Conservation (phyloP, 2,113 vertebrate species). For the Gobio gobio region DNA sequence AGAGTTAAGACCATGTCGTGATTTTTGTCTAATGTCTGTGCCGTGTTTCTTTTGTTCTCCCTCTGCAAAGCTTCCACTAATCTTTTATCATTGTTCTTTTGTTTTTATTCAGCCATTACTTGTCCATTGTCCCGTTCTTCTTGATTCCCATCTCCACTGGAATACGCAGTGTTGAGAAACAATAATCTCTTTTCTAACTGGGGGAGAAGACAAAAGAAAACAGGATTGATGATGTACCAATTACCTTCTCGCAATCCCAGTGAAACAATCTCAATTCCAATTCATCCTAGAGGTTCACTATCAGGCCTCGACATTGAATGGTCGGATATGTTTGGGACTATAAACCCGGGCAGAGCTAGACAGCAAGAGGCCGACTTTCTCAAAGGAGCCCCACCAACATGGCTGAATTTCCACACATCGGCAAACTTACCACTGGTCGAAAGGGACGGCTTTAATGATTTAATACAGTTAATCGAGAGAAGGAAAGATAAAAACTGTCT, state of each 20-base stretch:
- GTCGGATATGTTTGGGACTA: background rate
- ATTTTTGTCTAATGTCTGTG: too few species aligned
- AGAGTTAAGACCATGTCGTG: too few species aligned
- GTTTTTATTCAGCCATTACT: background rate
- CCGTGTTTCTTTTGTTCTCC: too few species aligned
- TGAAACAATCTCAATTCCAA: background rate
- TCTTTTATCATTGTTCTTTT: background rate
- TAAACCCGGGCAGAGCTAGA: background rate
- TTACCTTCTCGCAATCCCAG: background rate
- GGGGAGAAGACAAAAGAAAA: background rate
- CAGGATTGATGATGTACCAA: background rate
- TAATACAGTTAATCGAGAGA: background rate
- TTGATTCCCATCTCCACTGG: background rate
- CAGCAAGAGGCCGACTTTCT: background rate
- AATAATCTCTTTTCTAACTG: background rate
- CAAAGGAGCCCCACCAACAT: background rate
- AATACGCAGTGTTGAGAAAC: background rate
- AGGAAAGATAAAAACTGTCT: background rate
- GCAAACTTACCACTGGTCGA: background rate
- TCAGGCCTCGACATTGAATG: background rate
- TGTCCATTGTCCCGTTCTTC: background rate
- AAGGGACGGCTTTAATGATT: background rate
- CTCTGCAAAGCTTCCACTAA: too few species aligned
- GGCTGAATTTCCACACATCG: background rate
- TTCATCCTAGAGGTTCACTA: background rate